phyloP scores from a whole-genome alignment of 2,888 invertebrate species.

The Agrilus biguttatus region DNA sequence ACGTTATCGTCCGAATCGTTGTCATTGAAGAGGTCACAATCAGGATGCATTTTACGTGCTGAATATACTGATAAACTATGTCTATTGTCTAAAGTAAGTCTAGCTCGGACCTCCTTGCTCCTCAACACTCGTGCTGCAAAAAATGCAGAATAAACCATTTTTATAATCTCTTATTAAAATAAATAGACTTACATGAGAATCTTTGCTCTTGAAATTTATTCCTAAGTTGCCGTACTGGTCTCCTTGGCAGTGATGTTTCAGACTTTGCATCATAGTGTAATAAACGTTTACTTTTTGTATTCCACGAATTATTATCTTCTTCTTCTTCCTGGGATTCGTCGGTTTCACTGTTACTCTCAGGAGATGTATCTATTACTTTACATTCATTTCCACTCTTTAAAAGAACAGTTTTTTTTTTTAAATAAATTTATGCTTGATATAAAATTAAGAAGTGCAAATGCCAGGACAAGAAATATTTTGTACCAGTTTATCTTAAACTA shows the following conservation, averaged over 20 bases:
- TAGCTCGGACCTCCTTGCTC: conserved; percentile 11
- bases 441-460: too few species aligned
- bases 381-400: conserved; percentile 12
- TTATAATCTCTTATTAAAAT: neutral
- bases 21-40: conserved; percentile 19
- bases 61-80: conserved; percentile 21
- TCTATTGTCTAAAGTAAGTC: conserved; percentile 18
- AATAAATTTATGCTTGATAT: too few species aligned
- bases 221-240: conserved; percentile 18
- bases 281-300: conserved; percentile 18
- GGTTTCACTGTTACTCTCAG: conserved; percentile 18
- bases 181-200: conserved; percentile 16
- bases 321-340: conserved; percentile 20
- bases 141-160: conserved; percentile 4
- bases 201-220: conserved; percentile 19
- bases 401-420: neutral
- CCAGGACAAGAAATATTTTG: too few species aligned
- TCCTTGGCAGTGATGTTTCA: conserved; percentile 11
- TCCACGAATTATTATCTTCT: conserved; percentile 21
- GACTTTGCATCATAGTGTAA: conserved; percentile 6
- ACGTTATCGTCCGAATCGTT: conserved; percentile 24
- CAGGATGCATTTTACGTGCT: conserved; percentile 22
- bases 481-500: too few species aligned
- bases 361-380: conserved; percentile 17
- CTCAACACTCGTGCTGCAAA: conserved; percentile 16